Evolutionary conservation across 1,140 invertebrate genomes (phyloP), one percentile per base, ranked within the genome.

Genomic region (Meteorus sp.): DNA sequence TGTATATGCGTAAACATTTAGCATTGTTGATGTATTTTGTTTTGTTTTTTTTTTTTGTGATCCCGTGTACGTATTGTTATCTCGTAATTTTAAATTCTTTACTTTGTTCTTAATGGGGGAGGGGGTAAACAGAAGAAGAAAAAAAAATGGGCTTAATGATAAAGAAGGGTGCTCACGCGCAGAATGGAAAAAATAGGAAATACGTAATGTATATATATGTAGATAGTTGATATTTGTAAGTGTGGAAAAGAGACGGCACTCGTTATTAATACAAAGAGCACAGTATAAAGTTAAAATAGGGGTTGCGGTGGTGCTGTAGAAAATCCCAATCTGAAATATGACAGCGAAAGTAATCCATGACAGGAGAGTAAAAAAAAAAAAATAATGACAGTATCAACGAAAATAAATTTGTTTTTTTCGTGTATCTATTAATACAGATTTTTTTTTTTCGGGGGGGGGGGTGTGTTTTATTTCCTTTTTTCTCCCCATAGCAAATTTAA

Each of bases 281-380:
- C n/a, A n/a, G n/a, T n/a, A n/a, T n/a, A n/a, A n/a, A n/a, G n/a
- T n/a, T 39, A 11, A 13, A n/a, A 11, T 29, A 9, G 9, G 27
- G 11, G 13, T 50, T 62, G 63, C 60, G 68, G 68, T 64, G 66
- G 65, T 67, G 65, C 62, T n/a, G n/a, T n/a, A n/a, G 63, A 68
- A 75, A 75, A 75, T 75, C 73, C 73, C 72, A 66, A 75, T 74
- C 67, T 75, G 66, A 75, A 75, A 75, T 75, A 75, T 72, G 71
- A 71, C 70, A 64, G 69, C 8, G 35, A 67, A 59, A 73, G 71
- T 74, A 75, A 73, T 72, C 73, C 71, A 59, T 64, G 61, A n/a
- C n/a, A n/a, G n/a, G n/a, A n/a, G n/a, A n/a, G n/a, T n/a, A n/a
- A n/a, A 65, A 15, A 39, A 39, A 39, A 39, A 15, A 39, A 39